These are phyloP conservation scores for Drosophila peninsularis DNA, from an alignment of 2,888 invertebrate species.

Conservation along the genomic window DNA sequence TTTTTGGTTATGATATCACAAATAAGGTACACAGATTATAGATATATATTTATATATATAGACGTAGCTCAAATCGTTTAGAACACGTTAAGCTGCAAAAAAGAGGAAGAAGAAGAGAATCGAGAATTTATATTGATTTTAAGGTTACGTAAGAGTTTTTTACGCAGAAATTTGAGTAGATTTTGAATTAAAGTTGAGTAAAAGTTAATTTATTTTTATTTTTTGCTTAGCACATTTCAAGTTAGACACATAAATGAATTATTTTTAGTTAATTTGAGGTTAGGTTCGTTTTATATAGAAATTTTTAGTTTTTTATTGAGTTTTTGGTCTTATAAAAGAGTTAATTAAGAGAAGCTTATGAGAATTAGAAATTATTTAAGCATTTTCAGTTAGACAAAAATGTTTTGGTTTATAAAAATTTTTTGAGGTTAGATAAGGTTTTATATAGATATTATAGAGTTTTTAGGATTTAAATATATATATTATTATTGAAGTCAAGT, in stretches of 20 bases:
- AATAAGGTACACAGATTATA: slow-evolving; percentile 78
- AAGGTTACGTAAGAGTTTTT: slow-evolving; percentile 8
- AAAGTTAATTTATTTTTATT: neutral
- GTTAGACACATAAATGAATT: neutral
- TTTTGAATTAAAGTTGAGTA: no score
- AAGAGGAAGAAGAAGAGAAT: slow-evolving; percentile 7
- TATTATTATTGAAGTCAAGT: no score
- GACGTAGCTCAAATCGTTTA: slow-evolving; percentile 47
- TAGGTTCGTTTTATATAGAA: neutral
- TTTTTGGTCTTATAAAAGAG: neutral
- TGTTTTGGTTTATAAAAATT: no score
- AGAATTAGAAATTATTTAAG: no score
- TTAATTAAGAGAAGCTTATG: no score
- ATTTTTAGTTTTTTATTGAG: neutral
- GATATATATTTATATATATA: slow-evolving; percentile 43
- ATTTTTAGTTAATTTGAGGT: neutral
- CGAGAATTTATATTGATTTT: neutral
- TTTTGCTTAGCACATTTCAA: neutral
- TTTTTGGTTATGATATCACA: slow-evolving; percentile 77
- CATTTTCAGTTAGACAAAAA: no score
- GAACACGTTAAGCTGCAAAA: slow-evolving; percentile 60
- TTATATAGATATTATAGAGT: no score
- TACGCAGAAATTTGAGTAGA: neutral
- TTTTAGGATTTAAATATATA: no score
- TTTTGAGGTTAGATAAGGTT: no score